These are phyloP conservation scores for Stegodyphus dumicola DNA, from an alignment of 1,140 invertebrate species.

Conservation along the genomic window DNA sequence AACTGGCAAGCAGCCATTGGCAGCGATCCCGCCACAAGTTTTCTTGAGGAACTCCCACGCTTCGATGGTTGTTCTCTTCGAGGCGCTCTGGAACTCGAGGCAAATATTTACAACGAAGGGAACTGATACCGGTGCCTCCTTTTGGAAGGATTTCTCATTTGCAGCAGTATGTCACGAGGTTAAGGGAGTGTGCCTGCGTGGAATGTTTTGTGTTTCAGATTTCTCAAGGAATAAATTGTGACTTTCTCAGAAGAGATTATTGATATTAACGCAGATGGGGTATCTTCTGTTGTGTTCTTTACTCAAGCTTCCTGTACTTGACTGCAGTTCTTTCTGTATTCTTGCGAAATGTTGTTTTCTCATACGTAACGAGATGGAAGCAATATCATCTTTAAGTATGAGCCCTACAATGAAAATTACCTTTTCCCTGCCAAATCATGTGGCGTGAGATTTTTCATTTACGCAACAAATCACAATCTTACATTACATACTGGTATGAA, in stretches of 20 bases:
- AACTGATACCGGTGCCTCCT: slow-evolving; percentile 10
- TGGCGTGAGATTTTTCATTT: too few relatives aligned
- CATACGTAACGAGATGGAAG: too few relatives aligned
- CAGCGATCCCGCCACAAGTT: slow-evolving; percentile 12
- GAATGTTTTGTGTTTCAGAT: too few relatives aligned
- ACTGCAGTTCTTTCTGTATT: not conserved
- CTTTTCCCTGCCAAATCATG: too few relatives aligned
- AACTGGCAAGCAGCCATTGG: slow-evolving; percentile 50
- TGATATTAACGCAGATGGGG: not conserved
- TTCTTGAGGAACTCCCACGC: slow-evolving; percentile 35
- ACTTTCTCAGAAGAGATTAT: not conserved
- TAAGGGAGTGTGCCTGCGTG: too few relatives aligned
- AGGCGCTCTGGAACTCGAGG: not conserved
- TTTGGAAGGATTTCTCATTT: not conserved
- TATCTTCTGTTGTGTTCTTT: not conserved
- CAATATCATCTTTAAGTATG: too few relatives aligned
- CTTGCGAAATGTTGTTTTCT: too few relatives aligned
- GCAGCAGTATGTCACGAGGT: not conserved
- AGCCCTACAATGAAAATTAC: too few relatives aligned
- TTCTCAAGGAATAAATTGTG: not conserved
- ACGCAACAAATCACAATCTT: too few relatives aligned
- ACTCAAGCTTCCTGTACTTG: not conserved
- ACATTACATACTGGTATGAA: too few relatives aligned
- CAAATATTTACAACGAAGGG: slow-evolving; percentile 38
- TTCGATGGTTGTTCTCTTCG: not conserved